Evolutionary conservation across 2,888 invertebrate species (phyloP).

Genomic region (Sacculina carcini): DNA sequence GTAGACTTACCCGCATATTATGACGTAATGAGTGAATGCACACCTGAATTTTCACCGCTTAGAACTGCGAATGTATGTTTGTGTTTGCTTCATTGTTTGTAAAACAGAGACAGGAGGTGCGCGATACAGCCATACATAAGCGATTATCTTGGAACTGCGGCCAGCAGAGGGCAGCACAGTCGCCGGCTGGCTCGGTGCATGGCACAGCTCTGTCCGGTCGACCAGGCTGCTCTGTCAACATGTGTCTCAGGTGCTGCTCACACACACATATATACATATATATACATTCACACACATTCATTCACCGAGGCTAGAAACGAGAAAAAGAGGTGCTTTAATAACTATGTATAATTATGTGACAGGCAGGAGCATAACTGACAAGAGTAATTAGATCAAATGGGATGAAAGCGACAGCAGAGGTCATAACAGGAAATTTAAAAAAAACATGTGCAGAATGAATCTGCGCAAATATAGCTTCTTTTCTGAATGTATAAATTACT

Average conservation of each 20-base stretch:
- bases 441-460: too few species aligned
- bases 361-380: neutral
- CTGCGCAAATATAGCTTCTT: too few species aligned
- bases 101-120: slow-evolving; percentile 24
- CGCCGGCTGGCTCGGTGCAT: too few species aligned
- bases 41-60: too few species aligned
- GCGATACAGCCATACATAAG: slow-evolving; percentile 30
- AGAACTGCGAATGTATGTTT: too few species aligned
- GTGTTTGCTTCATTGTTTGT: slow-evolving; percentile 7
- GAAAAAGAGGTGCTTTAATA: too few species aligned
- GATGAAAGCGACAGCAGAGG: neutral
- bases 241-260: slow-evolving; percentile 11
- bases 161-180: slow-evolving; percentile 16
- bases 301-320: neutral
- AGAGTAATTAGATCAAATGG: neutral
- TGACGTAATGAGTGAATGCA: too few species aligned
- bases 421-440: neutral
- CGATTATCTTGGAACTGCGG: slow-evolving; percentile 33
- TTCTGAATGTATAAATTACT: too few species aligned
- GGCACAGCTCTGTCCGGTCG: slow-evolving; percentile 26
- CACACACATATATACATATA: slow-evolving; percentile 3
- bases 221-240: slow-evolving; percentile 15
- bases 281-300: slow-evolving; percentile 1
- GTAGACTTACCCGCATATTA: too few species aligned
- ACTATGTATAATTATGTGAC: neutral